phyloP scores from a whole-genome alignment of 2,797 vertebrate genomes.

The Pseudochirops corinnae region DNA sequence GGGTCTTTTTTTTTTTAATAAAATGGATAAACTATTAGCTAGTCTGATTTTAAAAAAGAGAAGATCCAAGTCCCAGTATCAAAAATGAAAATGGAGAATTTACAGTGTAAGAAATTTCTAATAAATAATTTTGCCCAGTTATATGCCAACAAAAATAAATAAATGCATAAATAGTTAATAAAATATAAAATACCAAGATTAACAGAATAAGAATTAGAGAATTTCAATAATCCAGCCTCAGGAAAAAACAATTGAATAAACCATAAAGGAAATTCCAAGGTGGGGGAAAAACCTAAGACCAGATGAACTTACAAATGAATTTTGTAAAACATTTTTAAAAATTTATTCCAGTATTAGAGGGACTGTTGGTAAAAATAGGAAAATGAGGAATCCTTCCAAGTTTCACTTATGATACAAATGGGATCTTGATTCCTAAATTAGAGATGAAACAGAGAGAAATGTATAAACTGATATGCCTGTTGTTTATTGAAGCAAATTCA shows the following conservation, averaged over 20 bases:
- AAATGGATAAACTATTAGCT: neutral
- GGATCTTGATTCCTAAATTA: too few species aligned
- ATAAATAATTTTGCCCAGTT: neutral
- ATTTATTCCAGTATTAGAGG: too few species aligned
- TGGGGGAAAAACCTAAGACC: too few species aligned
- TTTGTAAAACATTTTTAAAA: too few species aligned
- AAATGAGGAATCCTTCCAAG: too few species aligned
- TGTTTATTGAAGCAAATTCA: too few species aligned
- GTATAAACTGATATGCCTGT: too few species aligned
- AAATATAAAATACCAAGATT: neutral
- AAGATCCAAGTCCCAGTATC: neutral
- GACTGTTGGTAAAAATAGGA: too few species aligned
- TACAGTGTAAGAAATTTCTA: neutral
- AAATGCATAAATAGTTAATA: neutral
- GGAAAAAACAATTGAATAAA: neutral
- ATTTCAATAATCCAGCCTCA: neutral
- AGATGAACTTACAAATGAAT: too few species aligned
- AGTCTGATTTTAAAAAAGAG: neutral
- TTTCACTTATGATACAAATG: too few species aligned
- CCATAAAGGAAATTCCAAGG: neutral
- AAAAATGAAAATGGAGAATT: neutral
- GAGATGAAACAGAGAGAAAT: too few species aligned
- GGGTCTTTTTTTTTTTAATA: too few species aligned
- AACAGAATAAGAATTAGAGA: neutral
- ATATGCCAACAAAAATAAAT: neutral